Conservation (phyloP, 2,797 vertebrate species). For the Lagodon rhomboides region DNA sequence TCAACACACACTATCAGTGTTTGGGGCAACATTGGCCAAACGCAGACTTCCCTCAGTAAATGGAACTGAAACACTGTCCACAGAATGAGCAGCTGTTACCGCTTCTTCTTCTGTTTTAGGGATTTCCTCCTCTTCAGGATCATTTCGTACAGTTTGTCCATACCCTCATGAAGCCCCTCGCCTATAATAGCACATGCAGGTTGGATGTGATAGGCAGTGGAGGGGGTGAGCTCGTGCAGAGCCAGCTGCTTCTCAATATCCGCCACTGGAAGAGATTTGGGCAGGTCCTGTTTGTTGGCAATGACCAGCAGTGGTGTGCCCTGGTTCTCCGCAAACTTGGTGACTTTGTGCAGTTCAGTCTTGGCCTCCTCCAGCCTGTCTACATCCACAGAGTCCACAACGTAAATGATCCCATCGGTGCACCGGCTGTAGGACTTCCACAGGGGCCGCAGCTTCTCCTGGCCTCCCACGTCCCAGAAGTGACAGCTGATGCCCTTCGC, state of each 20-base stretch:
- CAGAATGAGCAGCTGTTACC: constrained; percentile 41
- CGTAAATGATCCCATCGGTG: constrained; percentile 98
- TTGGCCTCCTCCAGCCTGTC: constrained; percentile 96
- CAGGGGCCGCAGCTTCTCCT: constrained; percentile 96
- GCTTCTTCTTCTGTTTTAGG: constrained; percentile 96
- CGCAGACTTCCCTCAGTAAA: constrained; percentile 19
- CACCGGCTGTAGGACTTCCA: constrained; percentile 99
- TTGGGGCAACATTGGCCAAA: constrained; percentile 49
- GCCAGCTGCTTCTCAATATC: constrained; percentile 98
- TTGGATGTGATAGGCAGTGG: constrained; percentile 95
- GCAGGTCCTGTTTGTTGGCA: constrained; percentile 98
- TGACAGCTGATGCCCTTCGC: constrained; percentile 97
- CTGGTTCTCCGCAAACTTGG: constrained; percentile 97
- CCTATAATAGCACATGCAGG: constrained; percentile 98
- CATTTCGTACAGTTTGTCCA: constrained; percentile 99
- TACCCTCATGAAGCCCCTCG: constrained; percentile 96
- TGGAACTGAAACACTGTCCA: not conserved
- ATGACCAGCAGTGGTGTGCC: constrained; percentile 97
- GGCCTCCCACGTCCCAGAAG: constrained; percentile 98
- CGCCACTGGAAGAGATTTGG: constrained; percentile 91
- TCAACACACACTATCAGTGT: constrained; percentile 68
- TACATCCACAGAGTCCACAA: constrained; percentile 98
- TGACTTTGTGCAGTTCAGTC: constrained; percentile 97
- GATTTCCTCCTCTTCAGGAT: constrained; percentile 94
- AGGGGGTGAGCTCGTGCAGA: constrained; percentile 92